A percentile compares a stretch with the other conserved stretches of the same genome.
Evolutionary conservation across 2,797 vertebrate species (phyloP).

Genomic region (Ctenochaetus hawaiiensis): DNA sequence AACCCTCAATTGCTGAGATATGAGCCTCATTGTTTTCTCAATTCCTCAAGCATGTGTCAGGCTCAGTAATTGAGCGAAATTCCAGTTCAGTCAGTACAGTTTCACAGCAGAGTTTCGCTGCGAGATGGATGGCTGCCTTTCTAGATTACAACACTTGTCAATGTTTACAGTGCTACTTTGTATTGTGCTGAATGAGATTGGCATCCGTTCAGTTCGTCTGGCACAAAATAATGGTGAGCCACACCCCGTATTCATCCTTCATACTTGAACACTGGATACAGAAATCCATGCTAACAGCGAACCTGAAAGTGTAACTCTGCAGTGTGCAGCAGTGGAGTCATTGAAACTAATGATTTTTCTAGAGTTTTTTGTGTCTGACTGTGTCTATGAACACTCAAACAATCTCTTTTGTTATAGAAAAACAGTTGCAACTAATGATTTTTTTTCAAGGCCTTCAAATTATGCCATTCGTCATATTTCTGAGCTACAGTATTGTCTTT

Average conservation of each 20-base stretch:
- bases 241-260: slow-evolving; percentile 59
- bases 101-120: slow-evolving; percentile 64
- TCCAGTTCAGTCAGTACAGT: slow-evolving; percentile 71
- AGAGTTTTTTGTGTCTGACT: too few relatives aligned
- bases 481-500: not conserved
- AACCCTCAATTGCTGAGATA: slow-evolving; percentile 38
- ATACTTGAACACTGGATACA: slow-evolving; percentile 12
- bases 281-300: slow-evolving; percentile 26
- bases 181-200: slow-evolving; percentile 46
- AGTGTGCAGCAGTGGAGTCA: not conserved
- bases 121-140: slow-evolving; percentile 32
- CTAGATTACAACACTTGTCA: slow-evolving; percentile 54
- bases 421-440: not conserved
- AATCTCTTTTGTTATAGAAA: not conserved
- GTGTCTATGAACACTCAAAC: too few relatives aligned
- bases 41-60: slow-evolving; percentile 73
- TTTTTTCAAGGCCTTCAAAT: not conserved
- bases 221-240: slow-evolving; percentile 40
- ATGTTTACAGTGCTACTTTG: slow-evolving; percentile 56
- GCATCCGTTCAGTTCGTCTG: slow-evolving; percentile 49
- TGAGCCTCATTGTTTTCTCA: slow-evolving; percentile 57
- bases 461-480: too few relatives aligned
- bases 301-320: not conserved
- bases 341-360: not conserved
- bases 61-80: slow-evolving; percentile 58